These are phyloP conservation scores for Helostoma temminkii DNA, from an alignment of 2,797 vertebrate species.

Conservation along the genomic window DNA sequence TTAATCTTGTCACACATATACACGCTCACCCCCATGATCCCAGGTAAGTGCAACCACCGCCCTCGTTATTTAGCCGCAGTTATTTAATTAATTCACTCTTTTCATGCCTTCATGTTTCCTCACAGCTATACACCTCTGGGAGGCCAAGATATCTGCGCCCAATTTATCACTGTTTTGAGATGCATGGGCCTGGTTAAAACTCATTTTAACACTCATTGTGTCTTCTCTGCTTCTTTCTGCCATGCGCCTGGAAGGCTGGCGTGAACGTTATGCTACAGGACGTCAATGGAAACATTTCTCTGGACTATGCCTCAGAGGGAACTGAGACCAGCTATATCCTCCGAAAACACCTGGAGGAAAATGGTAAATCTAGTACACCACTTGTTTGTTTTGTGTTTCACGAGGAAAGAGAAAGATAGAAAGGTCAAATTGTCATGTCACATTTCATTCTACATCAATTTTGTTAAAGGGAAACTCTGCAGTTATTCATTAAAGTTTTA, in stretches of 20 bases:
- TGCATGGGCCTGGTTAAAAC: conserved; percentile 53
- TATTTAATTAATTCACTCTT: conserved; percentile 74
- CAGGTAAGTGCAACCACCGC: conserved; percentile 48
- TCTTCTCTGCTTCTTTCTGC: conserved; percentile 23
- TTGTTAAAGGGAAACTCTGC: background rate
- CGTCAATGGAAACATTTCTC: conserved; percentile 90
- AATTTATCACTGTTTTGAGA: conserved; percentile 75
- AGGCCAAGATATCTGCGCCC: conserved; percentile 73
- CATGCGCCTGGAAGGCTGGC: conserved; percentile 84
- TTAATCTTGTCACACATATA: conserved; percentile 73
- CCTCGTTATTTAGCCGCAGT: conserved; percentile 16
- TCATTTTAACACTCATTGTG: conserved; percentile 59
- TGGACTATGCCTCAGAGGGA: conserved; percentile 92
- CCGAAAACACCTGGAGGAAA: conserved; percentile 91
- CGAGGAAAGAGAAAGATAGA: background rate
- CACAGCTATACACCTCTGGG: conserved; percentile 61
- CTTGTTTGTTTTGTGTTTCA: background rate
- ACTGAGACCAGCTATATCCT: conserved; percentile 92
- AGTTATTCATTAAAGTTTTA: background rate
- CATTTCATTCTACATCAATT: background rate
- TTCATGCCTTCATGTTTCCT: conserved; percentile 57
- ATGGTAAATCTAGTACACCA: conserved; percentile 81
- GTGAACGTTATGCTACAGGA: conserved; percentile 94
- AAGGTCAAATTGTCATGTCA: background rate
- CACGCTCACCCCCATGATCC: conserved; percentile 28